phyloP scores from a whole-genome alignment of 1,140 invertebrate genomes.

The Bathynomus jamesi region DNA sequence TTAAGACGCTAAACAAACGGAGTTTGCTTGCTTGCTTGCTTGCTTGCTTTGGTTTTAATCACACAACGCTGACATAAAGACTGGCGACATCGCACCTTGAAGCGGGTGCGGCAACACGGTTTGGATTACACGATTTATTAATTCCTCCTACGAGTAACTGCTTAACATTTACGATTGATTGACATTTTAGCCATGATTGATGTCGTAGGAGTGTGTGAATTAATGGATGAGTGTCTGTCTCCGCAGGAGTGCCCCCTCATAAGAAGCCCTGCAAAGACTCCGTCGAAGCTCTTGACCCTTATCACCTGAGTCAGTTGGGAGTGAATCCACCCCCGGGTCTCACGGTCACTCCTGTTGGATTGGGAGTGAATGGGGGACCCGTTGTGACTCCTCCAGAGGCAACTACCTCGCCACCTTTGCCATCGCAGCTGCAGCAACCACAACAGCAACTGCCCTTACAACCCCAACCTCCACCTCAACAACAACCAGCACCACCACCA shows the following conservation, averaged over 20 bases:
- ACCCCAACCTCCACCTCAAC: background rate
- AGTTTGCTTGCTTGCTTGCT: too few relatives aligned
- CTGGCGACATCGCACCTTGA: too few relatives aligned
- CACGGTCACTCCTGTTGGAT: slow-evolving; percentile 27
- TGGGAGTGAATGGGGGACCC: slow-evolving; percentile 30
- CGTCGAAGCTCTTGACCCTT: slow-evolving; percentile 39
- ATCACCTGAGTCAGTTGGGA: slow-evolving; percentile 32
- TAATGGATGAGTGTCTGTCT: too few relatives aligned
- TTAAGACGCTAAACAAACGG: too few relatives aligned
- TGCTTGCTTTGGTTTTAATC: too few relatives aligned
- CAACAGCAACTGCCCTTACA: slow-evolving; percentile 2
- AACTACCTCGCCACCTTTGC: slow-evolving; percentile 16
- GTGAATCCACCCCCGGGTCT: slow-evolving; percentile 41
- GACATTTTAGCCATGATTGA: too few relatives aligned
- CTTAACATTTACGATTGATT: too few relatives aligned
- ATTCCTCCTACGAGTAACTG: too few relatives aligned
- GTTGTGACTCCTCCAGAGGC: slow-evolving; percentile 25
- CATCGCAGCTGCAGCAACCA: background rate
- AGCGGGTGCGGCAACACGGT: too few relatives aligned
- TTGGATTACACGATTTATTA: too few relatives aligned
- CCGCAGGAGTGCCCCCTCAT: slow-evolving; percentile 40
- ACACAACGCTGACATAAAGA: too few relatives aligned
- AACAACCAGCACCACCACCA: background rate
- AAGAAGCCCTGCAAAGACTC: slow-evolving; percentile 40
- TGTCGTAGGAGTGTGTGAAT: too few relatives aligned